Base-by-base conservation (phyloP, 1,140 invertebrate species). In the Zaprionus kolodkinae region DNA sequence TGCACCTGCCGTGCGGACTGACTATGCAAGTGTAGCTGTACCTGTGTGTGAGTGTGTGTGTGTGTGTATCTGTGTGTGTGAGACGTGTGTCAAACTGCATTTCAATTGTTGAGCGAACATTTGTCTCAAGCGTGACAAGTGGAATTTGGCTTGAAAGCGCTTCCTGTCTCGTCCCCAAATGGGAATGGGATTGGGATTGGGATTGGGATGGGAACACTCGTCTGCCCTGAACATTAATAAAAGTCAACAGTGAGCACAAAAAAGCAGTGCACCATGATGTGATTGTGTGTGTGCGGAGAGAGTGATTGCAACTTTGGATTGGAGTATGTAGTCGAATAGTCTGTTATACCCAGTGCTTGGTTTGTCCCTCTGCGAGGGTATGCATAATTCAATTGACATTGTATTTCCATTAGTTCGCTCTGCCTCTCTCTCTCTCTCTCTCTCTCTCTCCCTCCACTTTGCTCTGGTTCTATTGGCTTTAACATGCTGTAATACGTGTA, bases 61-160 rank as follows among this genome's bases (percentile, higher is more conserved):
- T 15, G n/a, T 43, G 13, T 43, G 5, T 43, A 6, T 43, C 0
- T 15, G 40, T 45, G 40, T 45, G 40, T 15, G 40, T 45, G 40
- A 15, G 40, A 45, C n/a, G 27, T 60, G 38, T 69, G 52, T 74
- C 72, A 74, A 70, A 63, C 12, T 63, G 40, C 35, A 71, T 75
- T 75, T 75, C 67, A 60, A 71, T 60, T 71, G 60, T 45, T 74
- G 57, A 74, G 43, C 21, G 43, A 52, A 72, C 72, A 79, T 50
- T 50, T 50, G 45, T 50, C 25, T 45, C 40, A 45, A 56, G 62
- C 77, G 80, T 87, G 84, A 87, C 84, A 87, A 87, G 84, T 87
- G 80, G 64, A 87, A 87, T 88, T 88, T 75, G 65, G 10, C 56
- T 69, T 80, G 73, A 88, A 87, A 89, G 77, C 85, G 72, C 78